Conservation (phyloP, 2,797 vertebrate genomes). For the Xenopus petersii region DNA sequence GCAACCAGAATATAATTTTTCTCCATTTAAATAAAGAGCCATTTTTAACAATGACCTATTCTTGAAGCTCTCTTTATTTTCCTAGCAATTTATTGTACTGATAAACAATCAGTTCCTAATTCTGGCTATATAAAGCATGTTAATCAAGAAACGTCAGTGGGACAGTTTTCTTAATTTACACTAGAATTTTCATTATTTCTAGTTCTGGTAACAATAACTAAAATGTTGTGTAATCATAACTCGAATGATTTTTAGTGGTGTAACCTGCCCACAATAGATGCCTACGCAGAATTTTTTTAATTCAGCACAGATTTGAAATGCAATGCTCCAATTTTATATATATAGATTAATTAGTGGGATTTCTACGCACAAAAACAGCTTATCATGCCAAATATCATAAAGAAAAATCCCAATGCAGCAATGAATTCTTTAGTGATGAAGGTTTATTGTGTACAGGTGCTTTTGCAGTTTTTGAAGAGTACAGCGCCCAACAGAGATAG, state of each 20-base stretch:
- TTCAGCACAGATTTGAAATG: slow-evolving; percentile 36
- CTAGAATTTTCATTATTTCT: slow-evolving; percentile 24
- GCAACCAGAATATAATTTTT: slow-evolving; percentile 27
- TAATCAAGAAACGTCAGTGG: slow-evolving; percentile 46
- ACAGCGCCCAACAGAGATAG: slow-evolving; percentile 16
- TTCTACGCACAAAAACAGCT: slow-evolving; percentile 38
- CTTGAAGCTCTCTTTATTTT: slow-evolving; percentile 38
- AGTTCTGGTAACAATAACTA: slow-evolving; percentile 30
- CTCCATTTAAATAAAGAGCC: slow-evolving; percentile 44
- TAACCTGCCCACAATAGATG: slow-evolving; percentile 35
- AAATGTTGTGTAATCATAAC: slow-evolving; percentile 24
- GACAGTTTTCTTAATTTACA: slow-evolving; percentile 44
- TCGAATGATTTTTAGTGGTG: slow-evolving; percentile 21
- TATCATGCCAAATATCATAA: slow-evolving; percentile 39
- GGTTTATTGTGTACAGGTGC: slow-evolving; percentile 19
- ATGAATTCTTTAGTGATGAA: slow-evolving; percentile 32
- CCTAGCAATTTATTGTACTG: slow-evolving; percentile 30
- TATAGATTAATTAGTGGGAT: slow-evolving; percentile 42
- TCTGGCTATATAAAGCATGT: slow-evolving; percentile 42
- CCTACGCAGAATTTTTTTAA: slow-evolving; percentile 35
- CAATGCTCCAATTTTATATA: slow-evolving; percentile 25
- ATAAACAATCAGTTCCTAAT: slow-evolving; percentile 43
- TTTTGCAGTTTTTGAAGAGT: slow-evolving; percentile 23
- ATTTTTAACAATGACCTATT: slow-evolving; percentile 41
- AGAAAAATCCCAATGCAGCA: slow-evolving; percentile 31